Conservation (phyloP, 1,140 invertebrate species). For the Trichonephila clavata region DNA sequence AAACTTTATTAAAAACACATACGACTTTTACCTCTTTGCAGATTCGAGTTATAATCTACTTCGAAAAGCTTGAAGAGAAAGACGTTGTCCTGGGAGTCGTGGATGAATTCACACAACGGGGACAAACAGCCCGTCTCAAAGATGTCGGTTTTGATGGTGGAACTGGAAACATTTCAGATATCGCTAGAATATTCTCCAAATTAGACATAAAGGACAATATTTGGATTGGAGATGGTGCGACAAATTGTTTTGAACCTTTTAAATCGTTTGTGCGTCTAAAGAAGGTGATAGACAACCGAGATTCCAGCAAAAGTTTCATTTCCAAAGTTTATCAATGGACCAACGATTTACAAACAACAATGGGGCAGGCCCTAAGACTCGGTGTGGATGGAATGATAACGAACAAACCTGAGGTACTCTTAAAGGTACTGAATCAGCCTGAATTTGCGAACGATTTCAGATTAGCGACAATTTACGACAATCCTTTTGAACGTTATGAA, state of each 20-base stretch:
- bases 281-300: neutral
- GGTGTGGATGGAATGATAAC: constrained; percentile 52
- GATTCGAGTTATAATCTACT: constrained; percentile 29
- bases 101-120: constrained; percentile 2
- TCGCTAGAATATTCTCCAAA: neutral
- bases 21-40: constrained; percentile 26
- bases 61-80: neutral
- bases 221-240: constrained; percentile 58
- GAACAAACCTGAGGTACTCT: neutral
- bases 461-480: neutral
- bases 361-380: neutral
- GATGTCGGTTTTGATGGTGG: constrained; percentile 68
- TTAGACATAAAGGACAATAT: neutral
- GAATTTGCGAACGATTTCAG: neutral
- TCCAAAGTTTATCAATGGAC: constrained; percentile 73
- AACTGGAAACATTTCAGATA: neutral
- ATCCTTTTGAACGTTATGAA: neutral
- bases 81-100: neutral
- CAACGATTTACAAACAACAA: neutral
- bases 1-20: neutral
- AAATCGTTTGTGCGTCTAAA: neutral
- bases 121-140: constrained; percentile 1
- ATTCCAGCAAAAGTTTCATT: constrained; percentile 9
- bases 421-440: neutral
- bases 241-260: constrained; percentile 26